Conservation (phyloP, 2,888 invertebrate species). For the Lamellibrachia satsuma region DNA sequence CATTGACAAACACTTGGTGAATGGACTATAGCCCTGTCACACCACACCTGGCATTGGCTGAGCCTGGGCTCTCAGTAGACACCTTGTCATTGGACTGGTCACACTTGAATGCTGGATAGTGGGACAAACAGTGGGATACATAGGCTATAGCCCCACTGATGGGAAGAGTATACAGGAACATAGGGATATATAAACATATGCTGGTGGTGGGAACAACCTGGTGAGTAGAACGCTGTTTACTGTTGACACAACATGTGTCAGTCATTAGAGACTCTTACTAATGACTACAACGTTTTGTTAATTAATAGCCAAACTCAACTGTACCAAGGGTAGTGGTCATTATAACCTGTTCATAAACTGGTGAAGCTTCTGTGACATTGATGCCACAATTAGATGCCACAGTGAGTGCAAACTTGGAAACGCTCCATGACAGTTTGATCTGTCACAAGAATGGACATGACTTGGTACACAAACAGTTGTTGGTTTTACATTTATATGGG, state of each 20-base stretch:
- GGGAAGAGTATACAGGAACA: not conserved
- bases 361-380: not conserved
- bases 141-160: not conserved
- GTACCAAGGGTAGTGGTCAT: not conserved
- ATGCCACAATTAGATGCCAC: not conserved
- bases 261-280: not conserved
- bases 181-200: not conserved
- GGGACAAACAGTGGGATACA: not conserved
- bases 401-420: not conserved
- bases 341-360: not conserved
- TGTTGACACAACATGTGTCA: not conserved
- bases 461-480: not conserved
- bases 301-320: not conserved
- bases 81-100: conserved; percentile 1
- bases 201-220: not conserved
- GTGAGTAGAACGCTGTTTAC: not conserved
- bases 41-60: not conserved
- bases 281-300: not conserved
- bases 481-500: not conserved
- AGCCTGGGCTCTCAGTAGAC: not conserved
- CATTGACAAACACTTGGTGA: not conserved
- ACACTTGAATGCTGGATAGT: not conserved
- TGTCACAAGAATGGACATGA: not conserved
- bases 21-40: not conserved
- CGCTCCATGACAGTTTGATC: not conserved